Evolutionary conservation across 2,888 invertebrate genomes (phyloP).

Genomic region (Apamea crenata): DNA sequence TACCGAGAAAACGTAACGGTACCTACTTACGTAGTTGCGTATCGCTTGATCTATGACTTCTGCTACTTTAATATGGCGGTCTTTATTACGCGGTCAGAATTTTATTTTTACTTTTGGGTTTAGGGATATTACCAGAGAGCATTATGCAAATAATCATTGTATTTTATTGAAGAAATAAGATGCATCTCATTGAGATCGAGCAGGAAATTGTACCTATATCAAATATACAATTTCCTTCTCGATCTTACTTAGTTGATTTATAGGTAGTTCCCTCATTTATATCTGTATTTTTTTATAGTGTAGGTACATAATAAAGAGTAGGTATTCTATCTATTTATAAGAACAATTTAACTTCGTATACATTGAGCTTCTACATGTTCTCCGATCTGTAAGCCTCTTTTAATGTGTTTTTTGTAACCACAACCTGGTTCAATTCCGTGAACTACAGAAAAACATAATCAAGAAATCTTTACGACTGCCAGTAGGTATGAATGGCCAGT

Average conservation of each 20-base stretch:
- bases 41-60: constrained; percentile 37
- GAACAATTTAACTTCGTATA: not conserved
- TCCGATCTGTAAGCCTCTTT: not conserved
- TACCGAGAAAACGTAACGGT: constrained; percentile 15
- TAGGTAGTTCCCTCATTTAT: too few relatives aligned
- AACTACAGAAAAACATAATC: not conserved
- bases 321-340: too few relatives aligned
- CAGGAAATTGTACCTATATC: not conserved
- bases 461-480: constrained; percentile 10
- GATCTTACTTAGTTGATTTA: not conserved
- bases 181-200: not conserved
- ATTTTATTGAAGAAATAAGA: not conserved
- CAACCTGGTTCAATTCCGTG: not conserved
- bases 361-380: not conserved
- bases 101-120: constrained; percentile 11
- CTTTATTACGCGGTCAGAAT: not conserved
- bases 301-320: too few relatives aligned
- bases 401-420: not conserved
- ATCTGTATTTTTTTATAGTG: too few relatives aligned
- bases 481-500: constrained; percentile 22
- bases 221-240: too few relatives aligned
- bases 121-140: not conserved
- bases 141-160: not conserved
- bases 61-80: not conserved
- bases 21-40: not conserved